Conservation (phyloP, 1,140 invertebrate species). For the Saccostrea cuccullata region DNA sequence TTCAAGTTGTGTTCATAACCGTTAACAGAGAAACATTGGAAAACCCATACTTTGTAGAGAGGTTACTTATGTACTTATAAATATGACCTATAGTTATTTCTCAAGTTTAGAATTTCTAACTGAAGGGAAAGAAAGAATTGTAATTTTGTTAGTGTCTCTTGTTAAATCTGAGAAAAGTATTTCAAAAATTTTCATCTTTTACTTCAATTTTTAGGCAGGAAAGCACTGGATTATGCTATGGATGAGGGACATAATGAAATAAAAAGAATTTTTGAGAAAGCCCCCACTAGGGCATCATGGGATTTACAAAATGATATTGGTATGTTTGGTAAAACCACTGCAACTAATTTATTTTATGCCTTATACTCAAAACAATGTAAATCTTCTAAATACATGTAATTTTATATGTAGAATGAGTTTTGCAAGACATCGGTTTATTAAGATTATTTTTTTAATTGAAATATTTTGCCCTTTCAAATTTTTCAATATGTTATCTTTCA, state of each 20-base stretch:
- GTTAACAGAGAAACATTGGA: too few relatives aligned
- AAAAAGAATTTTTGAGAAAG: conserved; percentile 68
- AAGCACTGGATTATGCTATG: conserved; percentile 69
- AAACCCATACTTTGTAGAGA: too few relatives aligned
- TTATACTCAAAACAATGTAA: too few relatives aligned
- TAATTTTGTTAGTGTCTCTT: not conserved
- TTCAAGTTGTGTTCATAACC: too few relatives aligned
- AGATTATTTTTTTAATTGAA: not conserved
- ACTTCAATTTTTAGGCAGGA: conserved; percentile 61
- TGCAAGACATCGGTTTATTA: not conserved
- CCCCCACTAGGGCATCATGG: conserved; percentile 68
- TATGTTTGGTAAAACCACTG: not conserved
- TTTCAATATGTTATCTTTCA: not conserved
- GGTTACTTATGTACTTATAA: not conserved
- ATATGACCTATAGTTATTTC: not conserved
- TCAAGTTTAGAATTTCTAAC: not conserved
- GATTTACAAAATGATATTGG: conserved; percentile 53
- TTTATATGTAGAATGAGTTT: too few relatives aligned
- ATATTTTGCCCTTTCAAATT: not conserved
- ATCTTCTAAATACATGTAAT: too few relatives aligned
- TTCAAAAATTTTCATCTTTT: too few relatives aligned
- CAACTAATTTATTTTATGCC: not conserved
- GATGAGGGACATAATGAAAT: conserved; percentile 63
- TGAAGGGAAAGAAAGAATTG: not conserved
- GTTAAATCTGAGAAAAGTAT: too few relatives aligned